These are phyloP conservation scores for Columba guinea DNA, from an alignment of 2,797 vertebrate genomes.

Conservation along the genomic window DNA sequence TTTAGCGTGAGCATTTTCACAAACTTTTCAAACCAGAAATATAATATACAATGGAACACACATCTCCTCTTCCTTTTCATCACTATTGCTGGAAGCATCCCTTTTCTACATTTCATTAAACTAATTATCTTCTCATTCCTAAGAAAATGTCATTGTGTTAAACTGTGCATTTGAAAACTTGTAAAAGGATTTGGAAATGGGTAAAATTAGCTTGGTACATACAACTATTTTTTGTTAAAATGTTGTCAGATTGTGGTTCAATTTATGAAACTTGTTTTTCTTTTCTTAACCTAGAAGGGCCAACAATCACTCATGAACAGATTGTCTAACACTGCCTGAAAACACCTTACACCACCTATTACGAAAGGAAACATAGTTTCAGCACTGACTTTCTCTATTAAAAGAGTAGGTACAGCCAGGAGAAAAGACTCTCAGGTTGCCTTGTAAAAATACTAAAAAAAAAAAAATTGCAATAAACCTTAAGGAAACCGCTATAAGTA, in stretches of 20 bases:
- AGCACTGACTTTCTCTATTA: not conserved
- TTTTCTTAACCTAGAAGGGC: not conserved
- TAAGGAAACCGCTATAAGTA: not conserved
- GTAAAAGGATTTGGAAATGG: not conserved
- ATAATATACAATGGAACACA: not conserved
- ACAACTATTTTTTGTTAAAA: not conserved
- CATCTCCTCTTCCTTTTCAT: not conserved
- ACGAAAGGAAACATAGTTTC: not conserved
- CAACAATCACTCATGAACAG: not conserved
- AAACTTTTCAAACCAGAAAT: not conserved
- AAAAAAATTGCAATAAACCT: not conserved
- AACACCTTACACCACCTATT: not conserved
- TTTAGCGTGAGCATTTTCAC: not conserved
- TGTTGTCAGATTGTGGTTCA: not conserved
- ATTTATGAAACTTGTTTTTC: not conserved
- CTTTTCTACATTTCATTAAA: conserved; percentile 6
- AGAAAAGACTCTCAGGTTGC: not conserved
- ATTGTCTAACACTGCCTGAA: not conserved
- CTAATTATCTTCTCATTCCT: not conserved
- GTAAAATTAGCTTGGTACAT: not conserved
- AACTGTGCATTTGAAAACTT: not conserved
- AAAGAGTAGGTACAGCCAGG: not conserved
- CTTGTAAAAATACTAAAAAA: not conserved
- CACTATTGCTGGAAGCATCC: not conserved
- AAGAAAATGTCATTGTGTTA: not conserved